A percentile compares a stretch with the other conserved stretches of the same genome.
Evolutionary conservation across 2,888 invertebrate species (phyloP).

Genomic region (Proisotoma minuta): DNA sequence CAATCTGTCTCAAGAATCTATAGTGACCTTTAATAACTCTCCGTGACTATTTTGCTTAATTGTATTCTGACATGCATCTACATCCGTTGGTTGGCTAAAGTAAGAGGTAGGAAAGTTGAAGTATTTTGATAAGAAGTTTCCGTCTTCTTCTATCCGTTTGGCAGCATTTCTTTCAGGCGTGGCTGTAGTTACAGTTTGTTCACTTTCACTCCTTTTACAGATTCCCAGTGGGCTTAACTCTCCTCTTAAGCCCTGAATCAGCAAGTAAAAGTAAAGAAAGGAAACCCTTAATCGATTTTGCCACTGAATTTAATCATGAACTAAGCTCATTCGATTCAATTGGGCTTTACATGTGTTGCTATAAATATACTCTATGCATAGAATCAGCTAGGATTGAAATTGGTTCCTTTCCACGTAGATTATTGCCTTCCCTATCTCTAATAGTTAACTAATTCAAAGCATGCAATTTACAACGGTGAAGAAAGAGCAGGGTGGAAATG

Average conservation of each 20-base stretch:
- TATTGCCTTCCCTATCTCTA: too few species aligned
- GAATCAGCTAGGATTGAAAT: too few species aligned
- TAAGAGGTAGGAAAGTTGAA: not conserved
- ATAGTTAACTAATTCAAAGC: too few species aligned
- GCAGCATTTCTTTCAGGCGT: not conserved
- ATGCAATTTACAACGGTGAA: too few species aligned
- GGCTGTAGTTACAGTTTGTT: not conserved
- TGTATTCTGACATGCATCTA: slow-evolving; percentile 4
- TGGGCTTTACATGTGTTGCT: too few species aligned
- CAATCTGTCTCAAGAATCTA: not conserved
- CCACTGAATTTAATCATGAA: slow-evolving; percentile 2
- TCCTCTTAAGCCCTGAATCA: not conserved
- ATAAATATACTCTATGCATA: too few species aligned
- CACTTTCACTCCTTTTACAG: slow-evolving; percentile 1
- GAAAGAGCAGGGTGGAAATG: too few species aligned
- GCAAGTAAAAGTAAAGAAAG: too few species aligned
- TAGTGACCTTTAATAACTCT: not conserved
- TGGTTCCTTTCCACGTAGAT: too few species aligned
- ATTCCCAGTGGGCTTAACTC: not conserved
- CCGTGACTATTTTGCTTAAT: not conserved
- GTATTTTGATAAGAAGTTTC: slow-evolving; percentile 1
- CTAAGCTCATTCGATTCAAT: not conserved
- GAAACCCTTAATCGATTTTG: not conserved
- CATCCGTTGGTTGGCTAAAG: not conserved
- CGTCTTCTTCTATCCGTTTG: not conserved